phyloP scores from a whole-genome alignment of 35 echinoderm and acorn worm genomes.

The Hemicentrotus pulcherrimus region DNA sequence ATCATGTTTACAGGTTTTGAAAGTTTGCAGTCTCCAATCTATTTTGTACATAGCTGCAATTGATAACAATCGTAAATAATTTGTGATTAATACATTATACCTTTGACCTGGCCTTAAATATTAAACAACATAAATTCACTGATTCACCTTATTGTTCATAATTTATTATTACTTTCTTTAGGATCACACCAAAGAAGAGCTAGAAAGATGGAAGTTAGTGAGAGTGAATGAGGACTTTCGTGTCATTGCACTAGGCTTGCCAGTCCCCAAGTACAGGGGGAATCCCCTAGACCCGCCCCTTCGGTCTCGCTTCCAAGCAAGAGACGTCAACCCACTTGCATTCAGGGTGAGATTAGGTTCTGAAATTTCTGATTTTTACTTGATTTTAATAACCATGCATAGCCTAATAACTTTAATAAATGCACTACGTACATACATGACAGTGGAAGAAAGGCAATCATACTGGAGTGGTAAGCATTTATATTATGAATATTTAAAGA shows the following conservation, averaged over 20 bases:
- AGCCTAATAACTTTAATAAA: no score
- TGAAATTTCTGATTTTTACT: neutral
- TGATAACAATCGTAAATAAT: no score
- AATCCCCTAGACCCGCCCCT: slow-evolving; percentile 96
- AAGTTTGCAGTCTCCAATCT: no score
- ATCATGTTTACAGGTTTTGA: no score
- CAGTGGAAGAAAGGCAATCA: no score
- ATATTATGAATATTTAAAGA: no score
- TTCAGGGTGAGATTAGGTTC: slow-evolving; percentile 73
- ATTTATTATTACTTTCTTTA: slow-evolving; percentile 31
- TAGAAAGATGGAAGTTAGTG: slow-evolving; percentile 84
- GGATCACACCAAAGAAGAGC: slow-evolving; percentile 94
- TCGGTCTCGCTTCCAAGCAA: slow-evolving; percentile 92
- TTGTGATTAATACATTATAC: no score
- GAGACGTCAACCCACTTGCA: slow-evolving; percentile 85
- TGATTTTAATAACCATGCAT: neutral
- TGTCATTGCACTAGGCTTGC: slow-evolving; percentile 93
- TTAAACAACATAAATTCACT: neutral
- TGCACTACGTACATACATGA: no score
- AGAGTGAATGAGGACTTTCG: slow-evolving; percentile 94
- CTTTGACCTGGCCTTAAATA: no score
- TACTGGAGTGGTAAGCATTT: no score
- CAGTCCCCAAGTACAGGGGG: slow-evolving; percentile 86
- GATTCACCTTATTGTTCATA: neutral
- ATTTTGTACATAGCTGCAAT: no score